A percentile compares a stretch with the other conserved stretches of the same genome.
phyloP scores from a whole-genome alignment of 2,888 invertebrate genomes.

The Rhodophaea formosa region DNA sequence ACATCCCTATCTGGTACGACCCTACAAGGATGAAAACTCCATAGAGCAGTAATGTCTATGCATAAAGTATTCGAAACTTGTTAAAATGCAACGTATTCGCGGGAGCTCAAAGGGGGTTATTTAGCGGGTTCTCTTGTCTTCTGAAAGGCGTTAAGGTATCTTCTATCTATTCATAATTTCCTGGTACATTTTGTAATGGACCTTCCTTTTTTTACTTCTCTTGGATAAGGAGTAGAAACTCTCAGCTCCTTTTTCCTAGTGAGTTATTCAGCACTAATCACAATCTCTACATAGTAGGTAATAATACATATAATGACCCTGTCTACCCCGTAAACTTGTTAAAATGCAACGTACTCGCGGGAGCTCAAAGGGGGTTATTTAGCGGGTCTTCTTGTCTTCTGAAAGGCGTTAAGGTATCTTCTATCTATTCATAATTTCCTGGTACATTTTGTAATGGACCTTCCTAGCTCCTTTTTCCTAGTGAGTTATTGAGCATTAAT shows the following conservation, averaged over 20 bases:
- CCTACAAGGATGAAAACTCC: conserved; percentile 32
- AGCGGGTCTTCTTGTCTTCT: conserved; percentile 51
- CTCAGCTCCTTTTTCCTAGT: too few relatives aligned
- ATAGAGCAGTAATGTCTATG: conserved; percentile 71
- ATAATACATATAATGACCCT: too few relatives aligned
- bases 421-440: not conserved
- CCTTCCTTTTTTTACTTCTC: too few relatives aligned
- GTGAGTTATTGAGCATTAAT: too few relatives aligned
- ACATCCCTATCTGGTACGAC: not conserved
- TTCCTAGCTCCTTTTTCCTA: too few relatives aligned
- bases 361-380: conserved; percentile 58
- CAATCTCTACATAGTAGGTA: too few relatives aligned
- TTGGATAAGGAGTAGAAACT: too few relatives aligned
- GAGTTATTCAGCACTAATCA: too few relatives aligned
- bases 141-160: conserved; percentile 48
- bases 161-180: conserved; percentile 14
- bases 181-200: too few relatives aligned
- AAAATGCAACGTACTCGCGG: conserved; percentile 71
- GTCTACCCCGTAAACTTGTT: too few relatives aligned
- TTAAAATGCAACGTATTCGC: conserved; percentile 76
- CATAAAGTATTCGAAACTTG: conserved; percentile 80
- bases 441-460: too few relatives aligned
- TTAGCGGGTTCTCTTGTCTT: conserved; percentile 52
- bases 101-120: conserved; percentile 55
- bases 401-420: conserved; percentile 45